Evolutionary conservation across 2,888 invertebrate species (phyloP), one percentile per base, ranked within the genome.

Genomic region (Trisateles emortualis): DNA sequence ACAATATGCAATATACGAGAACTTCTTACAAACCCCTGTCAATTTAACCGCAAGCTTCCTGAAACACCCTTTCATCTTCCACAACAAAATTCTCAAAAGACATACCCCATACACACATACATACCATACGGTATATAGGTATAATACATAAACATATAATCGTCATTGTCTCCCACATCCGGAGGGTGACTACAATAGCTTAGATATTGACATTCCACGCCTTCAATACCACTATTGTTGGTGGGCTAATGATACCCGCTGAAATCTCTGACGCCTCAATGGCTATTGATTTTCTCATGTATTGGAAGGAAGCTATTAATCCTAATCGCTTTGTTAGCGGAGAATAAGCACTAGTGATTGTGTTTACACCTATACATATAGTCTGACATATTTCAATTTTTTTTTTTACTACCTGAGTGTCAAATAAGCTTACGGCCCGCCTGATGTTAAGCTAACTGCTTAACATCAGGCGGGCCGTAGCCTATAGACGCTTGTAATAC

Each of bases 131-230:
- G 24, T 2, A 9, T 9, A 1, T 14, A 13, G 11, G n/a, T n/a
- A n/a, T n/a, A n/a, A 24, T 8, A 33, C 22, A 63, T 59, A 56
- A 53, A 56, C 57, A 68, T 72, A 76, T 71, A 67, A 60, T 62
- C 58, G 60, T 76, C 71, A 78, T 78, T 74, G 71, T 74, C 61
- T 59, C 62, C 64, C 47, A 30, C 50, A 59, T 60, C 52, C 56
- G 60, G 13, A 35, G 81, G 83, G 71, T 58, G 72, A 56, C 52
- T 64, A 88, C 87, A 88, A 89, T 87, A 70, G 80, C 67, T 59
- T 72, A 72, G 86, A 87, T 89, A 90, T 89, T 90, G 88, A 86
- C 88, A 89, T 90, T 88, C 88, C 89, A 68, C 60, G 69, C 70
- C 75, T 64, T 72, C 81, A 80, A 79, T 80, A 74, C 78, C 62